Conservation (phyloP, 1,140 invertebrate species). For the Danaus plexippus region DNA sequence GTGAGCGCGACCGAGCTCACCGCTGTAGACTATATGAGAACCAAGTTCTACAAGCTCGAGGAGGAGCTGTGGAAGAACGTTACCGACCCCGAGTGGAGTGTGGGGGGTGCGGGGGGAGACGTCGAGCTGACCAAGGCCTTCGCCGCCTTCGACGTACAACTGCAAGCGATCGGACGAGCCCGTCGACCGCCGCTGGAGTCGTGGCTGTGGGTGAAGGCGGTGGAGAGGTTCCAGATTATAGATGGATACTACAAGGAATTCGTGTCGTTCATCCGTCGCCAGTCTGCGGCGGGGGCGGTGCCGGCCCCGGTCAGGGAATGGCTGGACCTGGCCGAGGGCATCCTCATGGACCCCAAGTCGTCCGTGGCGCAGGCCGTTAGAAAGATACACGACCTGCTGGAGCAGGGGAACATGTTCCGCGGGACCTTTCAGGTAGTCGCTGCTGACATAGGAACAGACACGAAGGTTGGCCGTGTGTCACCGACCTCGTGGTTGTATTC, state of each 20-base stretch:
- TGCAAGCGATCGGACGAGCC: slow-evolving; percentile 51
- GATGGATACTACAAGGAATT: slow-evolving; percentile 75
- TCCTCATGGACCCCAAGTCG: slow-evolving; percentile 73
- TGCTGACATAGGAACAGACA: background rate
- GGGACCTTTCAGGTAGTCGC: slow-evolving; percentile 74
- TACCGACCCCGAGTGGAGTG: slow-evolving; percentile 56
- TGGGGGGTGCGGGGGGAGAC: slow-evolving; percentile 56
- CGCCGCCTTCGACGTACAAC: slow-evolving; percentile 66
- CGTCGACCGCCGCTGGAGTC: slow-evolving; percentile 57
- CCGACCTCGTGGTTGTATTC: no score
- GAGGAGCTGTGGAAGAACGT: slow-evolving; percentile 66
- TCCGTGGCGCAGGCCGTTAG: slow-evolving; percentile 68
- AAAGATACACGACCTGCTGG: slow-evolving; percentile 70
- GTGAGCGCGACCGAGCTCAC: slow-evolving; percentile 34
- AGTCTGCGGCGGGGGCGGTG: slow-evolving; percentile 56
- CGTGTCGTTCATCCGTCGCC: slow-evolving; percentile 70
- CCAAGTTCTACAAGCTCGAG: slow-evolving; percentile 71
- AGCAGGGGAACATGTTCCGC: slow-evolving; percentile 75
- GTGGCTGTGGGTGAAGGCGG: slow-evolving; percentile 73
- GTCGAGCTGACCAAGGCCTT: slow-evolving; percentile 73
- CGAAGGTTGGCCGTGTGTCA: no score
- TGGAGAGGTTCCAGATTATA: slow-evolving; percentile 70
- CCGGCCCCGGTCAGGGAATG: slow-evolving; percentile 72
- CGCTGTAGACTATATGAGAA: slow-evolving; percentile 72
- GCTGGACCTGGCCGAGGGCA: slow-evolving; percentile 74